These are phyloP conservation scores for Thaleichthys pacificus DNA, from an alignment of 2,797 vertebrate species.

Conservation along the genomic window DNA sequence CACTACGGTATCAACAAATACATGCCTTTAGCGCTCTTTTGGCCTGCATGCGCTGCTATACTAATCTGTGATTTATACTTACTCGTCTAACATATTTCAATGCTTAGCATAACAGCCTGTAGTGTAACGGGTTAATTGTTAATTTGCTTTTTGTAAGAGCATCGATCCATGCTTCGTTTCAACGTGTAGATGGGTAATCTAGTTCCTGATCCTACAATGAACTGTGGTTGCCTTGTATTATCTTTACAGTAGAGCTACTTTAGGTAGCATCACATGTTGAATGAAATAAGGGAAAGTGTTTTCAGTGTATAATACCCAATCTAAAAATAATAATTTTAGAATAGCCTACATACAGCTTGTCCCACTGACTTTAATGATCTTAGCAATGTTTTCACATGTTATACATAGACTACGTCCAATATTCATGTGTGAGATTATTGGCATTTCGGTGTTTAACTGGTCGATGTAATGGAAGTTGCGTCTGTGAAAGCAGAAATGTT, in stretches of 20 bases:
- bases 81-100: constrained; percentile 35
- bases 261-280: not conserved
- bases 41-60: constrained; percentile 27
- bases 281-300: not conserved
- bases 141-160: constrained; percentile 56
- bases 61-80: constrained; percentile 24
- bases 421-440: no score
- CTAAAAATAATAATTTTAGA: not conserved
- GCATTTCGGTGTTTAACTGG: no score
- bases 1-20: constrained; percentile 41
- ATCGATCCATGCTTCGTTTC: constrained; percentile 20
- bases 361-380: no score
- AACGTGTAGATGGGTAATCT: no score
- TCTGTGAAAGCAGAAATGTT: no score
- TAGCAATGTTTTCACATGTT: no score
- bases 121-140: constrained; percentile 65
- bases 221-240: not conserved
- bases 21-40: constrained; percentile 33
- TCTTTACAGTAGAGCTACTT: not conserved
- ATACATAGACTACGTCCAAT: no score
- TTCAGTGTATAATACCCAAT: not conserved
- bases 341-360: no score
- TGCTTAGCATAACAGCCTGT: constrained; percentile 43
- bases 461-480: no score
- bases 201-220: constrained; percentile 58